phyloP scores from a whole-genome alignment of 2,797 vertebrate genomes.

The Staurois parvus region DNA sequence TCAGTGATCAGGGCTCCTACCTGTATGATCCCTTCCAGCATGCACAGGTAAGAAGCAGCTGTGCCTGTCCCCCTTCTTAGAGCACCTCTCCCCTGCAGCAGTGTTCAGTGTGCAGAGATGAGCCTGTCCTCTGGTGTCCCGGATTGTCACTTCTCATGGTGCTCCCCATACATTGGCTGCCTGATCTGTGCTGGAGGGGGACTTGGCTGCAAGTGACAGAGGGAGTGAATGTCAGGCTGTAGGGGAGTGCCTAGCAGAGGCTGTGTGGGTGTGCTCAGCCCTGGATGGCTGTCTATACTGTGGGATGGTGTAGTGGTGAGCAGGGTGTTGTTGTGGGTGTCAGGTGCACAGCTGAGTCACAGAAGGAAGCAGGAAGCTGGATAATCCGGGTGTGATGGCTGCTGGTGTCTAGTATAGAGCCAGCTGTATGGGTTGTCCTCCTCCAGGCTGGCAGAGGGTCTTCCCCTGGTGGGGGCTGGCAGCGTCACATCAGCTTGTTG shows the following conservation, averaged over 20 bases:
- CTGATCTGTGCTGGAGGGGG: too few relatives aligned
- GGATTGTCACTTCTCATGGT: too few relatives aligned
- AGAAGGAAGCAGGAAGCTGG: slow-evolving; percentile 27
- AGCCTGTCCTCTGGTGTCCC: too few relatives aligned
- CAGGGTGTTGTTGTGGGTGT: not conserved
- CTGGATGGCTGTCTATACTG: not conserved
- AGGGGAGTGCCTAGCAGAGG: not conserved
- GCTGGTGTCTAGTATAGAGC: not conserved
- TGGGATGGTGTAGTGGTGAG: not conserved
- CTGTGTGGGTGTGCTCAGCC: slow-evolving; percentile 11
- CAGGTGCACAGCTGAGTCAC: slow-evolving; percentile 19
- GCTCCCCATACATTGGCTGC: too few relatives aligned
- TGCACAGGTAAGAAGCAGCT: not conserved
- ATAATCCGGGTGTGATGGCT: slow-evolving; percentile 5
- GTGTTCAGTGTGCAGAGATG: too few relatives aligned
- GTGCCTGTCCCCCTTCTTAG: too few relatives aligned
- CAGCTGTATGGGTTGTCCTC: not conserved
- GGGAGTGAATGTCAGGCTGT: not conserved
- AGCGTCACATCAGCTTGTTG: not conserved
- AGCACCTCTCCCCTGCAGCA: too few relatives aligned
- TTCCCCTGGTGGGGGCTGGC: not conserved
- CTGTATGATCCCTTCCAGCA: not conserved
- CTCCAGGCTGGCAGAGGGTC: not conserved
- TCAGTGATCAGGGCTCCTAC: not conserved
- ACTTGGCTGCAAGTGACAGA: not conserved